Evolutionary conservation across 2,113 vertebrate genomes (phyloP), one percentile per base, ranked within the genome.

Genomic region (Dicrurus megarhynchus): DNA sequence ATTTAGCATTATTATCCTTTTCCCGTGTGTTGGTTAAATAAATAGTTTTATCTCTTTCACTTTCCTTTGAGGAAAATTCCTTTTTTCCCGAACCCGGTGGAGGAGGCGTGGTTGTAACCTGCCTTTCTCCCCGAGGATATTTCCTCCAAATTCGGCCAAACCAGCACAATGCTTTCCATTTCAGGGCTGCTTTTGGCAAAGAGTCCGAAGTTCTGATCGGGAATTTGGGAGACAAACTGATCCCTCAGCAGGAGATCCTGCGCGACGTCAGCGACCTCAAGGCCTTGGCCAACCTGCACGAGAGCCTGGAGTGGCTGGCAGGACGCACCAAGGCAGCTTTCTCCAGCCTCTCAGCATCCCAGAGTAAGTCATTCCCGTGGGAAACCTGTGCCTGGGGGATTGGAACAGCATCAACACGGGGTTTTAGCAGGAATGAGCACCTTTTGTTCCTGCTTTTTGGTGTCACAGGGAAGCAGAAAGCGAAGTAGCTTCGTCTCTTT

Each of bases 231-330:
- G 99, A 99, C 97, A 99, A 99, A 44, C 96, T 99, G 84, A 99
- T 99, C 97, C 99, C 99, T 23, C 98, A 99, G 44, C 99, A 99
- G 85, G 99, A 99, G 98, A 99, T 99, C 95, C 98, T 99, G 35
- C 97, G 98, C 39, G 99, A 99, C 3, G 99, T 99, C 96, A 99
- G 99, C 10, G 99, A 99, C 97, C 98, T 99, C 90, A 99, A 99
- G 94, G 99, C 99, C 39, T 98, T 99, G 97, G 99, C 99, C 96
- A 99, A 99, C 96, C 98, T 99, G 96, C 99, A 99, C 0, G 99
- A 99, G 96, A 99, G 99, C 98, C 98, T 99, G 98, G 99, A 99
- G 90, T 99, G 99, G 99, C 97, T 99, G 24, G 98, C 99, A 4
- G 97, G 95, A 13, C 98, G 99, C 28, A 98, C 99, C 46, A 99